A percentile compares a stretch with the other conserved stretches of the same genome.
Conservation (phyloP, 2,888 invertebrate genomes). For the Drosophila monieri region DNA sequence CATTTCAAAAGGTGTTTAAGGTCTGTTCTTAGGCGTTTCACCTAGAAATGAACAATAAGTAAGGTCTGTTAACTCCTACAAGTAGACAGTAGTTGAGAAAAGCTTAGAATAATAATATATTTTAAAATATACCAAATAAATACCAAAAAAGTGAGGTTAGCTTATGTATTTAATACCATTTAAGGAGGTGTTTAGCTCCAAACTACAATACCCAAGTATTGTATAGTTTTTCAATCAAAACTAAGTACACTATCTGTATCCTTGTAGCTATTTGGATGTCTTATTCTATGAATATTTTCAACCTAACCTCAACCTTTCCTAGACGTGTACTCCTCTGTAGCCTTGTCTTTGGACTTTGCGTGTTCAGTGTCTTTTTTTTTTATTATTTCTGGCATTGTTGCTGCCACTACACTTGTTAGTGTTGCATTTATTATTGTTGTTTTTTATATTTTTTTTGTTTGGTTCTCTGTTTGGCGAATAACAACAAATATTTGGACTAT, state of each 20-base stretch:
- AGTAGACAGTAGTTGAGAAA: neutral
- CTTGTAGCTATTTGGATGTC: no score
- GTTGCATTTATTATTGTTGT: slow-evolving; percentile 17
- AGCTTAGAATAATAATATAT: neutral
- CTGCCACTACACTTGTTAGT: neutral
- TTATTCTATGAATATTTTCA: no score
- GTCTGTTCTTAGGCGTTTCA: no score
- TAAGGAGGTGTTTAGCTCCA: neutral
- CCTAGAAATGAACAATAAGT: no score
- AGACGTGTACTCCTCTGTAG: slow-evolving; percentile 39
- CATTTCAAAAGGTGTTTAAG: neutral
- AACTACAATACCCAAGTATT: no score
- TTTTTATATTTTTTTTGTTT: slow-evolving; percentile 5
- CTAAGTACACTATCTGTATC: no score
- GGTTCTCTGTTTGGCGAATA: slow-evolving; percentile 8
- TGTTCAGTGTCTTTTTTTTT: slow-evolving; percentile 32
- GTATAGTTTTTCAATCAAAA: no score
- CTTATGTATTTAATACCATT: no score
- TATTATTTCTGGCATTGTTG: neutral
- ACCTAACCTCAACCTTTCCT: no score
- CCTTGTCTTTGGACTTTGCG: slow-evolving; percentile 52
- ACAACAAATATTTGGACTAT: slow-evolving; percentile 63
- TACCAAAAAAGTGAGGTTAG: no score
- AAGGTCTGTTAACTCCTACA: neutral
- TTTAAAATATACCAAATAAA: no score